Evolutionary conservation across 2,797 vertebrate species (phyloP).

Genomic region (Peromyscus attwateri): DNA sequence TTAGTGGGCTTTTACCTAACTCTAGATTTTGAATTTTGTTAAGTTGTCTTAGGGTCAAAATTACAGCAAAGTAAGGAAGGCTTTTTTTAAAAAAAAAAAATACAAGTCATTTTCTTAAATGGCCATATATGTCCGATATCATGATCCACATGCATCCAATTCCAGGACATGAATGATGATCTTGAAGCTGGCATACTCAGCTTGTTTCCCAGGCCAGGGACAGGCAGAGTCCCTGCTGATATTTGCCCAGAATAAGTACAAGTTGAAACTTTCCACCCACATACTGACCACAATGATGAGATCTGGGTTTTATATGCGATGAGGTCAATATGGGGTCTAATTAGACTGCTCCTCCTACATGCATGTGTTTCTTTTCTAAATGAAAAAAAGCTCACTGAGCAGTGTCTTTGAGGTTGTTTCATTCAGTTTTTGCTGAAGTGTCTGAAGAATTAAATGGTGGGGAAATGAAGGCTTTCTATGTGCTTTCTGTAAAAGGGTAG

Average conservation of each 20-base stretch:
- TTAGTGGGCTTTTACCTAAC: not conserved
- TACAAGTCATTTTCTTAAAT: not conserved
- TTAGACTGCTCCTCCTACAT: not conserved
- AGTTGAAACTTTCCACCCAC: not conserved
- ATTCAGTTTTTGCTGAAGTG: not conserved
- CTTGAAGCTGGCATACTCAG: not conserved
- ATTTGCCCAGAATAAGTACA: not conserved
- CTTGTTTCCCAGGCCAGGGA: not conserved
- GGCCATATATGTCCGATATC: not conserved
- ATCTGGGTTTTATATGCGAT: not conserved
- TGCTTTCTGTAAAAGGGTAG: not conserved
- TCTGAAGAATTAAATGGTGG: not conserved
- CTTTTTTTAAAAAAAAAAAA: not conserved
- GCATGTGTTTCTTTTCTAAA: not conserved
- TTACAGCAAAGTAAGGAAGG: not conserved
- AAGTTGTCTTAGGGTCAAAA: not conserved
- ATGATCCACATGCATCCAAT: not conserved
- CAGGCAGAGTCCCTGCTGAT: not conserved
- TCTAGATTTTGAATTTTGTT: conserved; percentile 1
- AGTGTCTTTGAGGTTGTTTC: not conserved
- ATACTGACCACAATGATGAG: not conserved
- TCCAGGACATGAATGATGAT: not conserved
- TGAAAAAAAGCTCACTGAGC: not conserved
- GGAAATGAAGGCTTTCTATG: not conserved
- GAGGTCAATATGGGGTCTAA: not conserved